phyloP scores from a whole-genome alignment of 2,113 vertebrate species.

The Tetrax tetrax region DNA sequence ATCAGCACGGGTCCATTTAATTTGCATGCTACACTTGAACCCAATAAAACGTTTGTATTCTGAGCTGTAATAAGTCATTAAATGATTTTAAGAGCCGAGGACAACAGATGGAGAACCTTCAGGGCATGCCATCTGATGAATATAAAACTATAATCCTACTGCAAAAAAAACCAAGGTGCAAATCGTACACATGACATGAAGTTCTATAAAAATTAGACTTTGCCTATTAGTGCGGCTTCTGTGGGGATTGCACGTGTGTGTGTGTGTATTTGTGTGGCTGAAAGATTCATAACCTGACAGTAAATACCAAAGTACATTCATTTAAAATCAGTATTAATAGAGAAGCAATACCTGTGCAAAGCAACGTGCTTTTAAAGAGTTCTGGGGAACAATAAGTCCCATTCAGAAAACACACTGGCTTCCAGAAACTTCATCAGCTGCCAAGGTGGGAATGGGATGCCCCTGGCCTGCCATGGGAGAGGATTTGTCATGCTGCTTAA shows the following conservation, averaged over 20 bases:
- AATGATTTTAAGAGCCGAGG: constrained; percentile 33
- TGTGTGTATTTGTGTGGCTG: background rate
- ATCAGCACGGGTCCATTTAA: constrained; percentile 15
- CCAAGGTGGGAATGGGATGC: background rate
- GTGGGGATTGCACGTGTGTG: background rate
- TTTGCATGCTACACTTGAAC: background rate
- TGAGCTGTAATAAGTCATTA: constrained; percentile 34
- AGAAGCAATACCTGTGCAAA: background rate
- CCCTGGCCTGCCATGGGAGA: background rate
- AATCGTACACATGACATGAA: background rate
- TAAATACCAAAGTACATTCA: background rate
- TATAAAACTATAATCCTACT: constrained; percentile 1
- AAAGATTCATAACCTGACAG: constrained; percentile 14
- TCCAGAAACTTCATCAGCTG: background rate
- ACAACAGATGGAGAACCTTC: constrained; percentile 47
- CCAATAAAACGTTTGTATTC: constrained; percentile 17
- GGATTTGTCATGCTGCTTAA: background rate
- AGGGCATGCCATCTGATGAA: background rate
- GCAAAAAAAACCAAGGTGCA: background rate
- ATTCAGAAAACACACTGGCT: background rate
- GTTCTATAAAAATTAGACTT: background rate
- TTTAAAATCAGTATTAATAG: background rate
- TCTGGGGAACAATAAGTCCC: background rate
- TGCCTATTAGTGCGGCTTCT: background rate
- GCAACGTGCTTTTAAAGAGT: background rate